Percentiles rank a stretch among this genome's conserved stretches.
These are phyloP conservation scores for Pachyseris speciosa DNA, from an alignment of 64 coral and sea anemone genomes.

Conservation along the genomic window DNA sequence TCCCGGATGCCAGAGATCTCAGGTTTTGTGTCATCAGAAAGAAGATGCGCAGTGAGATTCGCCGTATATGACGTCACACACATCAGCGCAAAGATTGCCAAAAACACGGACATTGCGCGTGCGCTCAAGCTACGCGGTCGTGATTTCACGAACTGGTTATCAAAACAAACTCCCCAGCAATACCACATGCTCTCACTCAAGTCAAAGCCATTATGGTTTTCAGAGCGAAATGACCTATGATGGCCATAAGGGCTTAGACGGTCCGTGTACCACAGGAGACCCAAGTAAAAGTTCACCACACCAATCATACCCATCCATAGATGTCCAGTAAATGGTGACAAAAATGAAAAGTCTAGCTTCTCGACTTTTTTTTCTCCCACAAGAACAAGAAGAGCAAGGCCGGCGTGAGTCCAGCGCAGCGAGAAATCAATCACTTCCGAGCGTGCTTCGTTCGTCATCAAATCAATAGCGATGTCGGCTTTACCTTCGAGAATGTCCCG, in stretches of 20 bases:
- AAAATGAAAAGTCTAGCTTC: conserved; percentile 80
- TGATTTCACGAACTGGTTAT: conserved; percentile 90
- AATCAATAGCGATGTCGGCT: conserved; percentile 89
- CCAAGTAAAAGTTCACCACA: conserved; percentile 77
- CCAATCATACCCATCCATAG: conserved; percentile 86
- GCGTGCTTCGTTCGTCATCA: conserved; percentile 93
- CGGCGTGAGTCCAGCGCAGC: conserved; percentile 81
- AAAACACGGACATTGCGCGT: conserved; percentile 74
- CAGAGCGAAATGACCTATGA: neutral
- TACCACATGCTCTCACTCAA: conserved; percentile 92
- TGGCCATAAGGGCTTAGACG: conserved; percentile 76
- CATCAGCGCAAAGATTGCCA: conserved; percentile 85
- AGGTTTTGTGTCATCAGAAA: conserved; percentile 89
- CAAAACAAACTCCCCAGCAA: conserved; percentile 95
- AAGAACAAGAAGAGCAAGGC: conserved; percentile 82
- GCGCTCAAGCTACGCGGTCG: conserved; percentile 78
- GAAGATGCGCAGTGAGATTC: conserved; percentile 84
- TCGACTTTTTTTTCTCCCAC: conserved; percentile 87
- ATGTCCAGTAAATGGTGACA: conserved; percentile 74
- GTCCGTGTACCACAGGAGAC: conserved; percentile 72
- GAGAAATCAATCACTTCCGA: conserved; percentile 87
- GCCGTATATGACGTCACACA: conserved; percentile 94
- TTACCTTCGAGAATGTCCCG: conserved; percentile 59
- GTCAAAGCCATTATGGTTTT: conserved; percentile 36
- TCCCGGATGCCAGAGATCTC: conserved; percentile 83